A percentile compares a stretch with the other conserved stretches of the same genome.
phyloP scores from a whole-genome alignment of 2,797 vertebrate species.

The Microctenopoma stevenorrisi region DNA sequence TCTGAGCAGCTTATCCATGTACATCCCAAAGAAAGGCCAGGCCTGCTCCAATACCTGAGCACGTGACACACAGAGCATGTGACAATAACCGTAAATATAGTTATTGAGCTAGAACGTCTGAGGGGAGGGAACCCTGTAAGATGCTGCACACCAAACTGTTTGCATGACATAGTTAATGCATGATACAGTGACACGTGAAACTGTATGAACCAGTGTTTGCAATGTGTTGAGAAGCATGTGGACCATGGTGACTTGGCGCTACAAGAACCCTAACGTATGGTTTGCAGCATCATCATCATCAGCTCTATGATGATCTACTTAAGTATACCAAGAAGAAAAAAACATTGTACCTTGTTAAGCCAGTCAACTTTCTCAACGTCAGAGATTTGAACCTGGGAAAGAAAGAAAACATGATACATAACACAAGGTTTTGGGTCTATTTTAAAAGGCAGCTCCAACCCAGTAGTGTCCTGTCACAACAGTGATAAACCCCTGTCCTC shows the following conservation, averaged over 20 bases:
- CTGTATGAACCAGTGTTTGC: no score
- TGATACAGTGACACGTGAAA: no score
- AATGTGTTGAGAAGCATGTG: neutral
- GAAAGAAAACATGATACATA: conserved; percentile 13
- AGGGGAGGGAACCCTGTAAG: neutral
- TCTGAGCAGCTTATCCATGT: conserved; percentile 92
- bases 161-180: no score
- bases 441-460: neutral
- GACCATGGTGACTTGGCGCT: no score
- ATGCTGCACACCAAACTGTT: neutral
- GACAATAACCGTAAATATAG: no score
- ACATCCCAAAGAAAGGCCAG: conserved; percentile 95
- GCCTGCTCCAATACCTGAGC: conserved; percentile 90
- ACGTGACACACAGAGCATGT: neutral
- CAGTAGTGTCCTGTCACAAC: neutral
- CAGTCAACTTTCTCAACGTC: conserved; percentile 93
- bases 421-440: conserved; percentile 2
- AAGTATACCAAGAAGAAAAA: no score
- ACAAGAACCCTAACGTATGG: neutral
- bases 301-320: no score
- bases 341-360: conserved; percentile 90
- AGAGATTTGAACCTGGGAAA: conserved; percentile 88
- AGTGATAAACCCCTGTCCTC: conserved; percentile 1
- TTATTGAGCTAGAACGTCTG: neutral
- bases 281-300: no score